Conservation (phyloP, 2,113 vertebrate species). For the Ailuropoda melanoleuca region DNA sequence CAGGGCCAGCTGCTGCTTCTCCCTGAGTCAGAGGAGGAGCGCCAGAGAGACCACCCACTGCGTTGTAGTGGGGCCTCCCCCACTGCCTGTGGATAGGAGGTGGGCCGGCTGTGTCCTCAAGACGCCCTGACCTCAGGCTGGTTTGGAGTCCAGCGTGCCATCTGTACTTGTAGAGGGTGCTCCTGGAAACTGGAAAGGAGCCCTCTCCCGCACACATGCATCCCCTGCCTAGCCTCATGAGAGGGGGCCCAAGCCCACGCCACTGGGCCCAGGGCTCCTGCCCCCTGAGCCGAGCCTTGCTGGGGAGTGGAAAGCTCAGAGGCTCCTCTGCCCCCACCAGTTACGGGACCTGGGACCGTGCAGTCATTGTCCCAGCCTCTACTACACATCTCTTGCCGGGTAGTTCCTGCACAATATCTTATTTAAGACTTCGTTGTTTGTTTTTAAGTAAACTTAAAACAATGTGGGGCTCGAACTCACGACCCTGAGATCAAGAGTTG, state of each 20-base stretch:
- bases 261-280: neutral
- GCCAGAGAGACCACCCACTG: constrained; percentile 65
- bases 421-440: neutral
- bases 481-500: neutral
- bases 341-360: rapidly evolving
- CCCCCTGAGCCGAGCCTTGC: neutral
- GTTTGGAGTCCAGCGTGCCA: neutral
- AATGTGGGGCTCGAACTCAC: neutral
- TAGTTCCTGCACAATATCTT: neutral
- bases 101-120: constrained; percentile 57
- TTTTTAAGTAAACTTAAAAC: neutral
- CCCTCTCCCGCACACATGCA: neutral
- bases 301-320: neutral
- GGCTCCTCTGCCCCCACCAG: neutral
- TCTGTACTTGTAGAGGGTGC: neutral
- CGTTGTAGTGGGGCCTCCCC: neutral
- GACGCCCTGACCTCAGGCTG: neutral
- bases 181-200: neutral
- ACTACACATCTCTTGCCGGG: neutral
- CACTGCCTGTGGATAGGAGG: neutral
- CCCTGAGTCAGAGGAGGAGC: constrained; percentile 43
- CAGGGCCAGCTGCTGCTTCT: constrained; percentile 34
- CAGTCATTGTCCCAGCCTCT: neutral
- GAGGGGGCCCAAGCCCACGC: neutral
- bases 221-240: neutral